Base-by-base conservation (phyloP, 2,797 vertebrate species). In the Trachops cirrhosus region DNA sequence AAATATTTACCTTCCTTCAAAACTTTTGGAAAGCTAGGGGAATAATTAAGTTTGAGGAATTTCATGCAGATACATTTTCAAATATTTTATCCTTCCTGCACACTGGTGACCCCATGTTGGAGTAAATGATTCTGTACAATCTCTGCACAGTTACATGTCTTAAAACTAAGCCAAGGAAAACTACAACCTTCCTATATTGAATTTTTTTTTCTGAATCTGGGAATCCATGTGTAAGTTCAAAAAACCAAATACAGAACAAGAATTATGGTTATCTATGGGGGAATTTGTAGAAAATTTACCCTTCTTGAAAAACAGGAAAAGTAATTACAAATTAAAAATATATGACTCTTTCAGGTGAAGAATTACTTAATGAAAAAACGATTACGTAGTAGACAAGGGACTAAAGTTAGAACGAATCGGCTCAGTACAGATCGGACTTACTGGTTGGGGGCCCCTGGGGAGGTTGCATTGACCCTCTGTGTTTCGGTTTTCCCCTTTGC, bases 1-100 rank as follows among this genome's bases (percentile, higher is more conserved):
- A 86, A 92, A 89, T 78, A 19, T 34, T 93, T 70, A 84, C 46
- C 29, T 92, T 86, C 39, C n/a, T 73, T 78, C 22, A 52, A 94
- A 93, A 48, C 22, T 92, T 57, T 41, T 5, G 29, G 26, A 57
- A 96, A 86, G 41, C 39, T 75, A 92, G 86, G 74, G 12, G 46
- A 71, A 82, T 29, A 62, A 90, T 83, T 73, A 80, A 92, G 83
- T 73, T 73, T 67, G 46, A 84, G 39, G 52, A 83, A 54, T 54
- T 64, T 67, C 37, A 44, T 74, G n/a, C 14, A 84, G 32, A 57
- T 24, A 0, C 41, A 52, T 50, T 54, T 78, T 50, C 34, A 22
- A 85, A 48, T 6, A 79, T 48, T 67, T 85, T 89, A 48, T 26
- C 21, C 7, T 50, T 29, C n/a, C 9, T 79, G 5, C 64, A 50